Evolutionary conservation across 35 echinoderm and acorn worm species (phyloP).

Genomic region (Amphiura filiformis): DNA sequence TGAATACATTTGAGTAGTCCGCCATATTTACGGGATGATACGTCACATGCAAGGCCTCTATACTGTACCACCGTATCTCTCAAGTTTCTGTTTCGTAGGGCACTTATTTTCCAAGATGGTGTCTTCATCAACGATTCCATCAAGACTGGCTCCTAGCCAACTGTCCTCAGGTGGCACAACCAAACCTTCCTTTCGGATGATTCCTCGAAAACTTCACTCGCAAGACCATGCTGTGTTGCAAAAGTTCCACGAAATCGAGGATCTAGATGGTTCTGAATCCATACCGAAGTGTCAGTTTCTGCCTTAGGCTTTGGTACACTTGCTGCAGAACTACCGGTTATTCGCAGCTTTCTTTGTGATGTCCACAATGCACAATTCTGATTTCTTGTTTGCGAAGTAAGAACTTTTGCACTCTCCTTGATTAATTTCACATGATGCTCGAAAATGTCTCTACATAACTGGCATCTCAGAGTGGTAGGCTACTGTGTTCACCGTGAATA

Average conservation of each 20-base stretch:
- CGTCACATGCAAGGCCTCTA: too few species aligned
- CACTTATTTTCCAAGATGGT: conserved; percentile 50
- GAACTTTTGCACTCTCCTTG: neutral
- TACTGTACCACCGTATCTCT: neutral
- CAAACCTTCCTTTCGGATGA: neutral
- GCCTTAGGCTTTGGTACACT: conserved; percentile 21
- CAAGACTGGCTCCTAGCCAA: conserved; percentile 41
- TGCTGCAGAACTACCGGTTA: neutral
- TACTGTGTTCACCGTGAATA: neutral
- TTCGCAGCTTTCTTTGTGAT: conserved; percentile 5
- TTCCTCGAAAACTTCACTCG: neutral
- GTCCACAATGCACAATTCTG: neutral
- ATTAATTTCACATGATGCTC: neutral
- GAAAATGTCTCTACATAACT: neutral
- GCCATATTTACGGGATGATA: too few species aligned
- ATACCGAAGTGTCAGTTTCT: neutral
- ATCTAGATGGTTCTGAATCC: neutral
- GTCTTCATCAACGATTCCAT: conserved; percentile 40
- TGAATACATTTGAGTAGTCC: too few species aligned
- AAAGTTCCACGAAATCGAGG: neutral
- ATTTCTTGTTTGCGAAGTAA: neutral
- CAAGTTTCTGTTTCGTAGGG: conserved; percentile 21
- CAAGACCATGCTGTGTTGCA: conserved; percentile 9
- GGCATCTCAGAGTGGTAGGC: too few species aligned
- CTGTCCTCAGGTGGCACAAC: conserved; percentile 27